Conservation (phyloP, 2,797 vertebrate genomes). For the Pelodytes ibericus region DNA sequence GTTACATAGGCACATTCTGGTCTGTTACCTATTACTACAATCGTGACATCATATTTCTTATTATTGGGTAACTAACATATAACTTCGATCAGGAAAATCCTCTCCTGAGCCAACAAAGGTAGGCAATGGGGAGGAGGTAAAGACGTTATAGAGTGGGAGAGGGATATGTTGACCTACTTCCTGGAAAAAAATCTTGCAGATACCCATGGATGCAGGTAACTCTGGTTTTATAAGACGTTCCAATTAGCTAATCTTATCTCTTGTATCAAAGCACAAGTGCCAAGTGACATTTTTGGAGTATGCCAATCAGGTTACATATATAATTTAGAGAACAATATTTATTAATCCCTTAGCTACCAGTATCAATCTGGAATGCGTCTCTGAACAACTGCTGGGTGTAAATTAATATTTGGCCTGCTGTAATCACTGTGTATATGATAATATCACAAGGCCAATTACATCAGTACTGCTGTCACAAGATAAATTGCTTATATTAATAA, state of each 20-base stretch:
- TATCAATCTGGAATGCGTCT: conserved; percentile 37
- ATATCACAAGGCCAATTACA: conserved; percentile 42
- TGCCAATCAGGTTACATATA: conserved; percentile 15
- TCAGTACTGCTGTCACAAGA: conserved; percentile 28
- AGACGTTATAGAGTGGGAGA: too few species aligned
- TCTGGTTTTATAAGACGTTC: conserved; percentile 1
- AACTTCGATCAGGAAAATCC: too few species aligned
- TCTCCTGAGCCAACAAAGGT: too few species aligned
- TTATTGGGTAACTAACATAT: too few species aligned
- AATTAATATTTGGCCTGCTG: conserved; percentile 39
- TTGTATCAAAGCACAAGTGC: conserved; percentile 11
- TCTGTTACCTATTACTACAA: too few species aligned
- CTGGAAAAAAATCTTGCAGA: not conserved
- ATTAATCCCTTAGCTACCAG: conserved; percentile 40
- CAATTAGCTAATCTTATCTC: conserved; percentile 27
- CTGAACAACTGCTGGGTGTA: conserved; percentile 45
- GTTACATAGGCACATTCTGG: too few species aligned
- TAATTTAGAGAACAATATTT: conserved; percentile 33
- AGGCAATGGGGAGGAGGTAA: too few species aligned
- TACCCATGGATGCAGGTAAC: not conserved
- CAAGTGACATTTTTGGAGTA: conserved; percentile 21
- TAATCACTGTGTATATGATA: conserved; percentile 38
- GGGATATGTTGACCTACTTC: too few species aligned
- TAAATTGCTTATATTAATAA: conserved; percentile 19
- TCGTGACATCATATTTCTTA: too few species aligned